Percentiles rank a stretch among this genome's conserved stretches.
Conservation (phyloP, 2,113 vertebrate species). For the Vulpes ferrilata region DNA sequence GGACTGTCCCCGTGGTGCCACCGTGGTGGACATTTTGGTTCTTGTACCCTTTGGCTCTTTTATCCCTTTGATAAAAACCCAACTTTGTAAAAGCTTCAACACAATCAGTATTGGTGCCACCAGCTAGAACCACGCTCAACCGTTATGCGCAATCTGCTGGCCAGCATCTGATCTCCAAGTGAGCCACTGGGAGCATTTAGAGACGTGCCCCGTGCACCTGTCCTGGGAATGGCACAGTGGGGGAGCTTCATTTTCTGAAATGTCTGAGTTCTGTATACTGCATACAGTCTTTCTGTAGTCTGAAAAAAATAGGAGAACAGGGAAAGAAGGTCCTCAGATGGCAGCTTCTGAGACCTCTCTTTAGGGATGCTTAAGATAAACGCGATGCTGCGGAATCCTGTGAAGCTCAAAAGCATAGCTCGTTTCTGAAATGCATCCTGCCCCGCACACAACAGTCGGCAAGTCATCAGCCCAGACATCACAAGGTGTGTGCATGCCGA, state of each 20-base stretch:
- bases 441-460: background rate
- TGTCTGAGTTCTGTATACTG: background rate
- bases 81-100: background rate
- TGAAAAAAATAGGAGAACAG: background rate
- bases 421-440: background rate
- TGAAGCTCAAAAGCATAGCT: background rate
- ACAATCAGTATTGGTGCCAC: too few relatives aligned
- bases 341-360: background rate
- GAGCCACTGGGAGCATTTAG: accelerated
- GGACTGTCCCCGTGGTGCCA: background rate
- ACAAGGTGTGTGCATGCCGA: accelerated
- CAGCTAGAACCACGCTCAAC: too few relatives aligned
- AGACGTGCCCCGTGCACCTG: accelerated
- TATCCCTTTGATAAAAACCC: too few relatives aligned
- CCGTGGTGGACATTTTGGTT: background rate
- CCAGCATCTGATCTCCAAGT: accelerated
- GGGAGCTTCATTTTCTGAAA: background rate
- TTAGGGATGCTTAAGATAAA: background rate
- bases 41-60: background rate
- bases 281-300: accelerated
- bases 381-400: background rate
- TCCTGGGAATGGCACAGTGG: accelerated
- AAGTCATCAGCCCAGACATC: background rate
- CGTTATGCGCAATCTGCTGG: background rate
- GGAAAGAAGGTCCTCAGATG: background rate